A percentile compares a stretch with the other conserved stretches of the same genome.
Evolutionary conservation across 2,797 vertebrate genomes (phyloP).

Genomic region (Chaetodon trifasciatus): DNA sequence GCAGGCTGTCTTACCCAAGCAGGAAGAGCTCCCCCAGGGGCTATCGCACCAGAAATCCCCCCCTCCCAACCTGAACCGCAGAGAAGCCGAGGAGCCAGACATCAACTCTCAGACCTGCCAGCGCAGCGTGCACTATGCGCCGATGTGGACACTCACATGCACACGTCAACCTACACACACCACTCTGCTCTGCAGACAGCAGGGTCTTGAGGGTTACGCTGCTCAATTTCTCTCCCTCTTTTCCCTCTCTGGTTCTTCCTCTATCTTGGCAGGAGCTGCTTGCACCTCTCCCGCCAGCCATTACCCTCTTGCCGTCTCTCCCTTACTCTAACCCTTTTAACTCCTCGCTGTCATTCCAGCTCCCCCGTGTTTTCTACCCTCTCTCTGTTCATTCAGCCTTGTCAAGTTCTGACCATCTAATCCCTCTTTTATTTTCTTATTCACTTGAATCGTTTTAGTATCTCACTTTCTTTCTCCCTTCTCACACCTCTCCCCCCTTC

Average conservation of each 20-base stretch:
- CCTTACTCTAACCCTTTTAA: slow-evolving; percentile 40
- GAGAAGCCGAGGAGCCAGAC: slow-evolving; percentile 68
- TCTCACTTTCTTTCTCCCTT: slow-evolving; percentile 19
- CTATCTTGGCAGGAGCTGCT: slow-evolving; percentile 73
- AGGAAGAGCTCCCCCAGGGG: slow-evolving; percentile 56
- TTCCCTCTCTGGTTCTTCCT: slow-evolving; percentile 61
- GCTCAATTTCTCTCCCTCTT: slow-evolving; percentile 77
- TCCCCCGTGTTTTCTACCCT: slow-evolving; percentile 61
- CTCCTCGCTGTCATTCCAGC: slow-evolving; percentile 59
- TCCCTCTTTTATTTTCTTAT: slow-evolving; percentile 36
- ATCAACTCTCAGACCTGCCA: slow-evolving; percentile 69
- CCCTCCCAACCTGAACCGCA: slow-evolving; percentile 34
- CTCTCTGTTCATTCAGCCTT: slow-evolving; percentile 56
- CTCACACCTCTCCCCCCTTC: slow-evolving; percentile 40
- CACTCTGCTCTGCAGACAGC: slow-evolving; percentile 67
- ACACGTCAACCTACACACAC: slow-evolving; percentile 45
- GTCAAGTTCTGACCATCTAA: slow-evolving; percentile 59
- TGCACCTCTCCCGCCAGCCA: slow-evolving; percentile 70
- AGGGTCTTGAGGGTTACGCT: slow-evolving; percentile 76
- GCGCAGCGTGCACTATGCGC: slow-evolving; percentile 18
- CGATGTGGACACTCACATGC: slow-evolving; percentile 40
- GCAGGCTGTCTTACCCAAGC: slow-evolving; percentile 57
- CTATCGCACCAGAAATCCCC: slow-evolving; percentile 47
- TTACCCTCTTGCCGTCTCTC: slow-evolving; percentile 68
- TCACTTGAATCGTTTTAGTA: slow-evolving; percentile 49